These are phyloP conservation scores for Patella caerulea DNA, from an alignment of 2,888 invertebrate genomes.

Conservation along the genomic window DNA sequence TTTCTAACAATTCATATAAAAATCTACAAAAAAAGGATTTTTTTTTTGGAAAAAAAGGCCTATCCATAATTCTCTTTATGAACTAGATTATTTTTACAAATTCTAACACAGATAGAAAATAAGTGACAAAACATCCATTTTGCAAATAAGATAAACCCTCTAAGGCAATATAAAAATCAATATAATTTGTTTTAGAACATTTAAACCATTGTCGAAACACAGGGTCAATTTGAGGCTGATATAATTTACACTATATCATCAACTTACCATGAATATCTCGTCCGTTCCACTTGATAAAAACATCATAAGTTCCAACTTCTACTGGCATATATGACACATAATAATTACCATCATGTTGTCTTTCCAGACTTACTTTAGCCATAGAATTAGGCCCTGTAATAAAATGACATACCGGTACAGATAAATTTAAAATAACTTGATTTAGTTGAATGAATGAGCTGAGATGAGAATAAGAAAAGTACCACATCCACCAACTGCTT, in stretches of 20 bases:
- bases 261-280: slow-evolving; percentile 73
- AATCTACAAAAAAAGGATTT: too few relatives aligned
- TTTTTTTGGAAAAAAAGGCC: too few relatives aligned
- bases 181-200: not conserved
- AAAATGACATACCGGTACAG: not conserved
- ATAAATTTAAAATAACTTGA: too few relatives aligned
- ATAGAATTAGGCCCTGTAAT: slow-evolving; percentile 77
- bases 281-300: slow-evolving; percentile 81
- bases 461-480: too few relatives aligned
- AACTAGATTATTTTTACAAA: too few relatives aligned
- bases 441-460: too few relatives aligned
- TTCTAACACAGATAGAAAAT: too few relatives aligned
- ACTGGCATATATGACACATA: slow-evolving; percentile 91
- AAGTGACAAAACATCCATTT: too few relatives aligned
- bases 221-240: not conserved
- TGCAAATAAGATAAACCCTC: too few relatives aligned
- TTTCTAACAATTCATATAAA: too few relatives aligned
- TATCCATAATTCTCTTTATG: too few relatives aligned
- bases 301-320: slow-evolving; percentile 92
- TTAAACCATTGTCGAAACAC: not conserved
- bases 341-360: slow-evolving; percentile 79
- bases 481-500: too few relatives aligned
- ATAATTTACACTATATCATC: not conserved
- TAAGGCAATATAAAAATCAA: not conserved
- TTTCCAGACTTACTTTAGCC: slow-evolving; percentile 75